Evolutionary conservation across 2,797 vertebrate species (phyloP).

Genomic region (Gobio occitaniae): DNA sequence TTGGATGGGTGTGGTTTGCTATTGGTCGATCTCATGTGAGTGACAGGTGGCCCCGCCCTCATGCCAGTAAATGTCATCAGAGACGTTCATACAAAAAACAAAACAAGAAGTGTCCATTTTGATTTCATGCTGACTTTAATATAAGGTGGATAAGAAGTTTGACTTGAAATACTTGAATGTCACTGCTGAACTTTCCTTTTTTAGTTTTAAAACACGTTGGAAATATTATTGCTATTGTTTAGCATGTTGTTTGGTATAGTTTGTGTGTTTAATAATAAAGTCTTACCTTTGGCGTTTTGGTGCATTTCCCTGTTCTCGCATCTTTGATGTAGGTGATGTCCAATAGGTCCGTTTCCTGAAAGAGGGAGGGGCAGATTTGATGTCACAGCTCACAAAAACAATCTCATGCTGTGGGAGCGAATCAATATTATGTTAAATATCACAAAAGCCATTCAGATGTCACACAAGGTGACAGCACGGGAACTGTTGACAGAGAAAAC

Average conservation of each 20-base stretch:
- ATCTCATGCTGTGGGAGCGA: neutral
- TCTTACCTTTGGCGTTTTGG: constrained; percentile 82
- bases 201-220: neutral
- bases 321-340: constrained; percentile 83
- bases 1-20: neutral
- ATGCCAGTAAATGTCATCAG: neutral
- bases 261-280: neutral
- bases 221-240: neutral
- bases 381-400: constrained; percentile 8
- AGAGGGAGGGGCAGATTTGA: constrained; percentile 12
- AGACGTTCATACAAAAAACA: neutral
- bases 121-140: neutral
- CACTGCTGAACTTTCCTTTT: neutral
- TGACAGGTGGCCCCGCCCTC: neutral
- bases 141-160: too few relatives aligned
- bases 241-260: neutral
- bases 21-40: neutral
- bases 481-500: constrained; percentile 30
- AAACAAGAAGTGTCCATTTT: neutral
- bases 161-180: too few relatives aligned
- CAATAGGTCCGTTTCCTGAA: constrained; percentile 82
- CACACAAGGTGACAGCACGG: neutral
- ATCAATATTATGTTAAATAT: constrained; percentile 29
- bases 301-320: constrained; percentile 81
- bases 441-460: constrained; percentile 21